phyloP scores from a whole-genome alignment of 2,113 vertebrate species.

The Eretmochelys imbricata region DNA sequence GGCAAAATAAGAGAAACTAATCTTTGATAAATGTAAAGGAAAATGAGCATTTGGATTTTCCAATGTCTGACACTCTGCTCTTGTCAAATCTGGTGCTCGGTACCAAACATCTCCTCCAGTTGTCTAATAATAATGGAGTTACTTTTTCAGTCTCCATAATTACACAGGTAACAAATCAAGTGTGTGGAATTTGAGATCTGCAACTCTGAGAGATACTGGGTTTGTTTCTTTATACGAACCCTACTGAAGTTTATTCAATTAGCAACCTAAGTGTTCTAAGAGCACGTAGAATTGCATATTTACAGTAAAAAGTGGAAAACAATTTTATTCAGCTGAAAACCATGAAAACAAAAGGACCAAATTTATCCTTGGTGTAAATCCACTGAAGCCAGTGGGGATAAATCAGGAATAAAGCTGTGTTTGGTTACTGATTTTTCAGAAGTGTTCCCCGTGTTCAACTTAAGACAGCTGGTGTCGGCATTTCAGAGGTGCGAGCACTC shows the following conservation, averaged over 20 bases:
- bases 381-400: background rate
- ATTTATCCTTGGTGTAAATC: background rate
- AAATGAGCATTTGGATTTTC: slow-evolving; percentile 16
- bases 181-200: accelerated
- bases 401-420: background rate
- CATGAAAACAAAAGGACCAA: background rate
- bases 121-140: accelerated
- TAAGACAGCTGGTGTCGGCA: background rate
- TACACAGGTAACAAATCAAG: background rate
- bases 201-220: no score
- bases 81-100: background rate
- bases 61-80: background rate
- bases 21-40: slow-evolving; percentile 24
- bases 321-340: accelerated
- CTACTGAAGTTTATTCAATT: background rate
- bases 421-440: background rate
- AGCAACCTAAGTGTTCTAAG: background rate
- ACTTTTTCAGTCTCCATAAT: background rate
- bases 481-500: background rate
- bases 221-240: background rate
- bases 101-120: background rate
- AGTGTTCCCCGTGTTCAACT: background rate
- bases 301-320: background rate
- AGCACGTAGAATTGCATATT: background rate
- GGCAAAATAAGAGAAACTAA: slow-evolving; percentile 35